Evolutionary conservation across 2,113 vertebrate genomes (phyloP).

Genomic region (Osmerus mordax): DNA sequence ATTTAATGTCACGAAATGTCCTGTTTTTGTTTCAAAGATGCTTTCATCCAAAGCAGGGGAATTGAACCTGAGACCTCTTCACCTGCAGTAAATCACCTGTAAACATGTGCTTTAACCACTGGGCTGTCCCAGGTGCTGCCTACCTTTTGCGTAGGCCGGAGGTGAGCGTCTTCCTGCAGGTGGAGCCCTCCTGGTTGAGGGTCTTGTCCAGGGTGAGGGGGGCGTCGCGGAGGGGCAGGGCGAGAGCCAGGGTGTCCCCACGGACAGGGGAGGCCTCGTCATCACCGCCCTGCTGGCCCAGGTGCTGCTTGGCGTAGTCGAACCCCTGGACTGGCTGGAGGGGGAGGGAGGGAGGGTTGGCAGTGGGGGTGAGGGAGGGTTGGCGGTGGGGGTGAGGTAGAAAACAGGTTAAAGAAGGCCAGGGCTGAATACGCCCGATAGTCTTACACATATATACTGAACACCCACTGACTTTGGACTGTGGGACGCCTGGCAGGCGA

Average conservation of each 20-base stretch:
- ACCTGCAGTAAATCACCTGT: too few relatives aligned
- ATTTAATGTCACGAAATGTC: too few relatives aligned
- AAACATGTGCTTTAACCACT: too few relatives aligned
- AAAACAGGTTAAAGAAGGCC: too few relatives aligned
- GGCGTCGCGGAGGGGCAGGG: conserved; percentile 83
- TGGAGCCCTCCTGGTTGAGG: conserved; percentile 81
- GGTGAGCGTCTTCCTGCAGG: conserved; percentile 83
- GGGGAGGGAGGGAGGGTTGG: conserved; percentile 6
- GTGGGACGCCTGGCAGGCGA: too few relatives aligned
- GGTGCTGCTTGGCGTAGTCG: conserved; percentile 97
- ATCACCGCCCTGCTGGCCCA: conserved; percentile 92
- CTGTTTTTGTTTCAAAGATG: too few relatives aligned
- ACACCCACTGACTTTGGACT: not conserved
- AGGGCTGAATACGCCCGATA: too few relatives aligned
- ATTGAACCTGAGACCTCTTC: too few relatives aligned
- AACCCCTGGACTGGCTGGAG: conserved; percentile 95
- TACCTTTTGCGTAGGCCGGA: conserved; percentile 92
- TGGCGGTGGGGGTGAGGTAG: conserved; percentile 16
- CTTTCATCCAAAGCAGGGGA: too few relatives aligned
- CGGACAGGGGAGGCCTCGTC: conserved; percentile 89
- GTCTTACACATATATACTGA: not conserved
- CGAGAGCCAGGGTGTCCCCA: conserved; percentile 89
- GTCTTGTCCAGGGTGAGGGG: conserved; percentile 86
- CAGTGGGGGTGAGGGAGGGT: not conserved
- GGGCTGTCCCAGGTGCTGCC: not conserved